Evolutionary conservation across 2,888 invertebrate genomes (phyloP), one percentile per base, ranked within the genome.

Genomic region (Drosophila dives): DNA sequence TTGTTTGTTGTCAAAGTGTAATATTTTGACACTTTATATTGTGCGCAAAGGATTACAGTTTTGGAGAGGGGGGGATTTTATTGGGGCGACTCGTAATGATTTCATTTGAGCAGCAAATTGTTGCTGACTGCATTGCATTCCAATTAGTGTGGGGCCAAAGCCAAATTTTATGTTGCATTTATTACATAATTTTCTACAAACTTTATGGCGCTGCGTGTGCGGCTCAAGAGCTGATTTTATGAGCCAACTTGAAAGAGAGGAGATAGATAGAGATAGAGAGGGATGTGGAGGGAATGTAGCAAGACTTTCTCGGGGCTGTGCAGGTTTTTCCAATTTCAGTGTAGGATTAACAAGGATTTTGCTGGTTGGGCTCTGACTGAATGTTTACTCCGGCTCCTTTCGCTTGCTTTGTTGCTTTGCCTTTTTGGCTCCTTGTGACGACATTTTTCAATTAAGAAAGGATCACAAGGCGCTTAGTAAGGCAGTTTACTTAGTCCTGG

Each of bases 21-120:
- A 91, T 92, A 91, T 91, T 91, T 90, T 92, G 92, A 92, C 91
- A 91, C 89, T 87, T 92, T 90, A 89, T 78, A 85, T 91, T 90
- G 89, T 89, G 66, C 63, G 69, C 64, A 73, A 67, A 86, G 89
- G 89, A 91, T 91, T 91, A 85, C 70, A 54, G 66, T 58, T 33
- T 15, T 8, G n/a, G 15, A 36, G 32, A 29, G 29, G 4, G 33
- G 60, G 55, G 34, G 34, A 5, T 2, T 40, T n/a, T 32, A 59
- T 58, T 0, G n/a, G n/a, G 15, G n/a, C 34, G 45, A 38, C 26
- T 60, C 17, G 60, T 64, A 76, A 79, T 84, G 73, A 60, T 73
- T 83, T 72, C 78, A 81, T 89, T 79, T 76, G 42, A 17, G 10
- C 12, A 12, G 77, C 75, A 68, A 84, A 68, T 71, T 75, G 72